Conservation (phyloP, 92 coral and sea anemone species). For the Bergia puertoricense region DNA sequence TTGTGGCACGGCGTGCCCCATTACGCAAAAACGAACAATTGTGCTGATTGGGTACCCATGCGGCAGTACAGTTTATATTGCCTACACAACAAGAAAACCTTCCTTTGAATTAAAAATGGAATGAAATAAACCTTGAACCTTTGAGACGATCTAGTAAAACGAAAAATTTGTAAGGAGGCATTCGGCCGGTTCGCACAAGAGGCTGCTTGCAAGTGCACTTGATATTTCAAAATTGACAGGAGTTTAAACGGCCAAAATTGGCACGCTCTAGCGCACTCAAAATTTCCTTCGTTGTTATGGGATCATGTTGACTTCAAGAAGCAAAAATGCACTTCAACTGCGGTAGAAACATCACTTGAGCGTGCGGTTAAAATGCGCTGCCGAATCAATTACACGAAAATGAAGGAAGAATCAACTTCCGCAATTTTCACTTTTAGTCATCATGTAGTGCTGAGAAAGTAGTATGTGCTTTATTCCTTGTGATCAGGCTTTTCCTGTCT, state of each 20-base stretch:
- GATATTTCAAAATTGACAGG: neutral
- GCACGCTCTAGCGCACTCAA: neutral
- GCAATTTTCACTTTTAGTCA: too few relatives aligned
- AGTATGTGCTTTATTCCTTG: too few relatives aligned
- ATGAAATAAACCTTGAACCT: neutral
- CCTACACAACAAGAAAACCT: neutral
- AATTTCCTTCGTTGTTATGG: neutral
- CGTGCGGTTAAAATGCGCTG: neutral
- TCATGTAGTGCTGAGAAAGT: too few relatives aligned
- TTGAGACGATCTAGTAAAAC: neutral
- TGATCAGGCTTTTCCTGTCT: neutral
- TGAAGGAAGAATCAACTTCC: neutral
- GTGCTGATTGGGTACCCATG: neutral
- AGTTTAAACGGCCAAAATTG: neutral
- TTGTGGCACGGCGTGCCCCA: neutral
- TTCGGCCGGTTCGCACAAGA: neutral
- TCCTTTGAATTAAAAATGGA: neutral
- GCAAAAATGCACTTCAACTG: neutral
- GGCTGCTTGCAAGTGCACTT: neutral
- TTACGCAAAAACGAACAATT: neutral
- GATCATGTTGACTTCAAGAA: neutral
- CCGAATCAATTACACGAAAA: neutral
- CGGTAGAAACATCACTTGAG: neutral
- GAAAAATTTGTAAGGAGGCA: neutral
- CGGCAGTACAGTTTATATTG: neutral